phyloP scores from a whole-genome alignment of 2,888 invertebrate genomes.

The Sabellastarte sp. region DNA sequence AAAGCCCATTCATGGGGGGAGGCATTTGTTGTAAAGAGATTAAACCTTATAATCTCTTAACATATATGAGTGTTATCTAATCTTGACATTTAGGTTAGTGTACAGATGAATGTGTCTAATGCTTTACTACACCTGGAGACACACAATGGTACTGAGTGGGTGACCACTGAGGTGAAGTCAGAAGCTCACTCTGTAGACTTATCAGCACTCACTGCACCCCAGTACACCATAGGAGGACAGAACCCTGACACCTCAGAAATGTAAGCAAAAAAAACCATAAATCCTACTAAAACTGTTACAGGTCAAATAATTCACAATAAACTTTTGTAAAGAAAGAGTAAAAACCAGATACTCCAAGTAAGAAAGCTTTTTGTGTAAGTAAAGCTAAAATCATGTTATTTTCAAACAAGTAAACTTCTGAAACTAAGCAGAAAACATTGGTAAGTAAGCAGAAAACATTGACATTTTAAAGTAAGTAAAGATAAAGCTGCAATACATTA shows the following conservation, averaged over 20 bases:
- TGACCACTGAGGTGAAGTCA: not conserved
- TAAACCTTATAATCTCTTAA: too few relatives aligned
- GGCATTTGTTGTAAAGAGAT: too few relatives aligned
- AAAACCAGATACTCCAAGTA: not conserved
- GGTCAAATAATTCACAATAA: not conserved
- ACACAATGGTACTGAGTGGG: conserved; percentile 2
- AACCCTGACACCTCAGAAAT: conserved; percentile 16
- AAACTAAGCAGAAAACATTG: too few relatives aligned
- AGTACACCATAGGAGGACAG: conserved; percentile 25
- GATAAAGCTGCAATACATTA: too few relatives aligned
- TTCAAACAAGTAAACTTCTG: too few relatives aligned
- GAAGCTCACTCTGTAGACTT: conserved; percentile 8
- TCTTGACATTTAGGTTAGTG: too few relatives aligned
- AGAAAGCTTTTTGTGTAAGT: too few relatives aligned
- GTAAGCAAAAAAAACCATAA: conserved; percentile 3
- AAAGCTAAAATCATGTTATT: too few relatives aligned
- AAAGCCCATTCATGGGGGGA: too few relatives aligned
- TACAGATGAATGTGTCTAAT: conserved; percentile 20
- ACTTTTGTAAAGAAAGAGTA: not conserved
- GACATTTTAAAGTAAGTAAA: too few relatives aligned
- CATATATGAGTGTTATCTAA: too few relatives aligned
- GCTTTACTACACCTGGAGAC: conserved; percentile 15
- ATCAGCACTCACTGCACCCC: conserved; percentile 5
- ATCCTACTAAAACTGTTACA: not conserved
- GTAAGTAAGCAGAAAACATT: too few relatives aligned